Conservation (phyloP, 1,140 invertebrate species). For the Pantala flavescens region DNA sequence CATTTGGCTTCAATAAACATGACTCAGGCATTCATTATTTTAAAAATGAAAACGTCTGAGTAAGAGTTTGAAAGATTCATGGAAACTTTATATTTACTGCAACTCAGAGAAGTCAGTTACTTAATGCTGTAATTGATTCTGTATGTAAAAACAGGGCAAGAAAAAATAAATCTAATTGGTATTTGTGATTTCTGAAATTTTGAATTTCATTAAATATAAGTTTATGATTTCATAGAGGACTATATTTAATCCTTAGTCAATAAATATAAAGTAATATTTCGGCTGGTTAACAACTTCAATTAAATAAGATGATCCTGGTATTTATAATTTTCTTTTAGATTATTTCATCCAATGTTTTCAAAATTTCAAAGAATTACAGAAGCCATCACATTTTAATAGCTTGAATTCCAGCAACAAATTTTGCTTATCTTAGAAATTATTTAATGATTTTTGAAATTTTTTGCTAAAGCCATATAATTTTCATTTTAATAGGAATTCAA, state of each 20-base stretch:
- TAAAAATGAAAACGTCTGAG: not conserved
- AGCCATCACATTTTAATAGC: too few species aligned
- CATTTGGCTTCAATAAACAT: not conserved
- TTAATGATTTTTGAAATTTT: too few species aligned
- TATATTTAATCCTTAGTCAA: not conserved
- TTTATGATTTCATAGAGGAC: not conserved
- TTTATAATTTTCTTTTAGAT: too few species aligned
- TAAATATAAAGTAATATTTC: too few species aligned
- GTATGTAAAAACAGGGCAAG: not conserved
- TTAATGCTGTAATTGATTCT: not conserved
- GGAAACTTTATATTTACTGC: not conserved
- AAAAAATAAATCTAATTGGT: constrained; percentile 1
- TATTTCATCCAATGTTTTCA: too few species aligned
- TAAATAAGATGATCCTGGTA: too few species aligned
- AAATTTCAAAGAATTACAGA: too few species aligned
- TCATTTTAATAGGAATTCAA: too few species aligned
- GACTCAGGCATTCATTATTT: not conserved
- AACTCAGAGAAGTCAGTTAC: not conserved
- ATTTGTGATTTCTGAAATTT: not conserved
- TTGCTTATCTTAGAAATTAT: too few species aligned
- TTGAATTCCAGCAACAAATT: too few species aligned
- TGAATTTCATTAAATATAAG: not conserved
- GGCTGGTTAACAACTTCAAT: too few species aligned
- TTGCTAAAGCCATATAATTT: too few species aligned
- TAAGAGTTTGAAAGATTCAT: not conserved